phyloP scores from a whole-genome alignment of 2,113 vertebrate species.

The Ifrita kowaldi region DNA sequence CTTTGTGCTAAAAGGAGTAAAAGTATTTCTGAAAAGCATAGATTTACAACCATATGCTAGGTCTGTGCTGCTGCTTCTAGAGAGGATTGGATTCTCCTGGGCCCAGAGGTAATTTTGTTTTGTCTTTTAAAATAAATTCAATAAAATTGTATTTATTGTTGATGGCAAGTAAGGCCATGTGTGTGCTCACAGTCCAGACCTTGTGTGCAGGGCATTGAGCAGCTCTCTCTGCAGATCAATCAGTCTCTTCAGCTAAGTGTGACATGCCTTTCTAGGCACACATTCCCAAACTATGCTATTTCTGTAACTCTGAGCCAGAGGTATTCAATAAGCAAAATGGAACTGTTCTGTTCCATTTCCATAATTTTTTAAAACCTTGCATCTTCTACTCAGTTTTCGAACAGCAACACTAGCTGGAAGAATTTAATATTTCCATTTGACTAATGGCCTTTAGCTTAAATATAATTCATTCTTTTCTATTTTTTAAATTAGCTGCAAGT shows the following conservation, averaged over 20 bases:
- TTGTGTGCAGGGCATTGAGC: accelerated
- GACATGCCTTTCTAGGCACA: neutral
- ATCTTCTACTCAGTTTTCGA: neutral
- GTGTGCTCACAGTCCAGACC: neutral
- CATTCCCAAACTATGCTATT: neutral
- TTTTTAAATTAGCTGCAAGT: neutral
- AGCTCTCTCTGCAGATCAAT: neutral
- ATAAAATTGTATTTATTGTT: neutral
- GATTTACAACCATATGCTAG: neutral
- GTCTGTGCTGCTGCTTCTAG: neutral
- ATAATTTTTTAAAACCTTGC: neutral
- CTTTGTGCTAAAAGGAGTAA: neutral
- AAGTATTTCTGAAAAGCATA: neutral
- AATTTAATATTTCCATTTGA: neutral
- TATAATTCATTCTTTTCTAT: neutral
- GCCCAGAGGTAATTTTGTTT: neutral
- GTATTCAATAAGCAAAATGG: neutral
- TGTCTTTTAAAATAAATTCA: neutral
- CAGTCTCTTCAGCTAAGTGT: neutral
- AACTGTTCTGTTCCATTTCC: neutral
- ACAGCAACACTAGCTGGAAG: neutral
- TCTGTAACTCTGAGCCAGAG: neutral
- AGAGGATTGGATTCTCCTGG: neutral
- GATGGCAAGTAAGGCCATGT: neutral
- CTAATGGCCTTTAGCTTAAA: neutral